phyloP scores from a whole-genome alignment of 53 echinoderm and acorn worm genomes.

The Echinarachnius parma region DNA sequence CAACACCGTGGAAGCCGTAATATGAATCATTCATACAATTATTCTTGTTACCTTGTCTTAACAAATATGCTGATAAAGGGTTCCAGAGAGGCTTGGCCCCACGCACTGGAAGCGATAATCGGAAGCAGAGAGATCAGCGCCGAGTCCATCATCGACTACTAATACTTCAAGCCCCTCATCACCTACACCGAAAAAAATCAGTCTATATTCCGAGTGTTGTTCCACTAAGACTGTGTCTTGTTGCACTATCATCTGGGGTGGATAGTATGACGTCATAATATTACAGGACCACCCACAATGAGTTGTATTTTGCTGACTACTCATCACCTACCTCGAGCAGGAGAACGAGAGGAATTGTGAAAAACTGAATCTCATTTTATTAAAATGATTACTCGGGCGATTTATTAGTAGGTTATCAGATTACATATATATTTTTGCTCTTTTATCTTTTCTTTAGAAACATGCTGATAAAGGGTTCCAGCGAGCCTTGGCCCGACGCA shows the following conservation, averaged over 20 bases:
- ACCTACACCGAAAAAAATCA: too few relatives aligned
- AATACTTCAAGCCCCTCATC: slow-evolving; percentile 75
- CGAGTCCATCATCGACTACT: slow-evolving; percentile 57
- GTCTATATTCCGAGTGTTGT: too few relatives aligned
- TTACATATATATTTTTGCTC: not conserved
- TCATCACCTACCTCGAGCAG: slow-evolving; percentile 57
- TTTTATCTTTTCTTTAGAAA: slow-evolving; percentile 33
- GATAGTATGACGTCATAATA: too few relatives aligned
- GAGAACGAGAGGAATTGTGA: slow-evolving; percentile 65
- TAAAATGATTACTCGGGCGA: too few relatives aligned
- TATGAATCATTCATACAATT: not conserved
- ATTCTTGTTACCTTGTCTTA: not conserved
- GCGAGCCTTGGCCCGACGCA: slow-evolving; percentile 75
- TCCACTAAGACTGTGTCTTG: too few relatives aligned
- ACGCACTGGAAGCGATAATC: slow-evolving; percentile 70
- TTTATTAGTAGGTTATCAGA: too few relatives aligned
- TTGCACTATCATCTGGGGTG: too few relatives aligned
- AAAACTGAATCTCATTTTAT: too few relatives aligned
- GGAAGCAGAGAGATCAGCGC: slow-evolving; percentile 63
- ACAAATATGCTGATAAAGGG: slow-evolving; percentile 72
- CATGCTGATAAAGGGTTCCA: slow-evolving; percentile 69
- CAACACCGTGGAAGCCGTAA: too few relatives aligned
- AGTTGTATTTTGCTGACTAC: too few relatives aligned
- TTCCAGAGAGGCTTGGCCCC: slow-evolving; percentile 67
- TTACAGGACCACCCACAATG: too few relatives aligned